A percentile compares a stretch with the other conserved stretches of the same genome.
These are phyloP conservation scores for Aphodius sticticus DNA, from an alignment of 2,888 invertebrate genomes.

Conservation along the genomic window DNA sequence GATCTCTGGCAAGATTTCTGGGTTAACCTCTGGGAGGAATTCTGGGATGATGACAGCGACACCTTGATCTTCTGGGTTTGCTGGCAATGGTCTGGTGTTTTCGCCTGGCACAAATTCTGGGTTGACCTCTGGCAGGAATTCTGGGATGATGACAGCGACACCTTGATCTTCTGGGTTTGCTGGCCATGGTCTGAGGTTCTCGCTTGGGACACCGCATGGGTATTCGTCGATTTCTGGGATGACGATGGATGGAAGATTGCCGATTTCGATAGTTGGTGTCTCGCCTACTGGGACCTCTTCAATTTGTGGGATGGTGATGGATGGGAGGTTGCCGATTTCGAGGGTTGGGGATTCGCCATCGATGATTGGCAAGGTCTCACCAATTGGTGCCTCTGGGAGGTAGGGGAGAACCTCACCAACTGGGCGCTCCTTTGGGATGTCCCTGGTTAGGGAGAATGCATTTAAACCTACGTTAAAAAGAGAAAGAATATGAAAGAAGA, in stretches of 20 bases:
- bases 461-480: not conserved
- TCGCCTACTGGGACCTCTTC: not conserved
- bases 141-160: not conserved
- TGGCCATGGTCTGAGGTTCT: constrained; percentile 18
- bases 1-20: not conserved
- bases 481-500: not conserved
- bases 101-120: not conserved
- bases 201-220: constrained; percentile 12
- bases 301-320: not conserved
- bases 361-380: constrained; percentile 9
- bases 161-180: constrained; percentile 7
- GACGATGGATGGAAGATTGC: constrained; percentile 8
- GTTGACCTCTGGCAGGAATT: constrained; percentile 5
- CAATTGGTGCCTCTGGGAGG: constrained; percentile 7
- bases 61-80: too few species aligned
- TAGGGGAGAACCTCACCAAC: not conserved
- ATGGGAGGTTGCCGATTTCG: constrained; percentile 16
- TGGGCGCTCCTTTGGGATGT: not conserved
- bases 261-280: constrained; percentile 8
- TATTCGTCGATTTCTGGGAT: not conserved
- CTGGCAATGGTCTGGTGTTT: not conserved
- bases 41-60: not conserved
- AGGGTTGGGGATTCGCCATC: constrained; percentile 6
- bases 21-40: not conserved
- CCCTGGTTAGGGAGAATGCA: constrained; percentile 11